Conservation (phyloP, 2,113 vertebrate genomes). For the Mormyrus lacerda region DNA sequence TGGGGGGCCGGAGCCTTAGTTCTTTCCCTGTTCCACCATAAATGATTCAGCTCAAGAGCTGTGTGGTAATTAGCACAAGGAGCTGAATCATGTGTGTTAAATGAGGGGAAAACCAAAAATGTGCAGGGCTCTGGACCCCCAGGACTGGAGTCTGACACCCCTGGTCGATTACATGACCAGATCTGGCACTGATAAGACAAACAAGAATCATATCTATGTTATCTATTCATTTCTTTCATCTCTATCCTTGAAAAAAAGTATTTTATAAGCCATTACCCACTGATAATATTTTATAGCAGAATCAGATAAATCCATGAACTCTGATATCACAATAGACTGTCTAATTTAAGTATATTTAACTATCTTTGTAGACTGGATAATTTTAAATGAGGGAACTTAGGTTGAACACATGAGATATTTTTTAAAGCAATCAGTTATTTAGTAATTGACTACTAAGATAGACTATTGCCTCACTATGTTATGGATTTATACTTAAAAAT, state of each 20-base stretch:
- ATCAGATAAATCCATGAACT: not conserved
- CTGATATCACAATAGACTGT: not conserved
- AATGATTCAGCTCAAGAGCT: no score
- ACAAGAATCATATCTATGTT: not conserved
- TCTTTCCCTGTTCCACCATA: no score
- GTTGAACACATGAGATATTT: not conserved
- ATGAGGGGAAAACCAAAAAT: no score
- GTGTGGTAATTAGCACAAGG: no score
- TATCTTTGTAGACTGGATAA: not conserved
- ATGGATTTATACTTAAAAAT: not conserved
- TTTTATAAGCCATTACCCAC: not conserved
- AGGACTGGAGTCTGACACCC: no score
- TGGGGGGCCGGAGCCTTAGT: no score
- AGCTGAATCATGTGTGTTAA: no score
- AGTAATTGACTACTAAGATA: not conserved
- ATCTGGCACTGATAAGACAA: not conserved
- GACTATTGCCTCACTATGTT: not conserved
- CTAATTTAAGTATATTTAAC: not conserved
- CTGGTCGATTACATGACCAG: no score
- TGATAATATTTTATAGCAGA: not conserved
- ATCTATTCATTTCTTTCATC: not conserved
- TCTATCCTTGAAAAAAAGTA: not conserved
- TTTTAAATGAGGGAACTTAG: not conserved
- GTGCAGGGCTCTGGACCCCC: no score
- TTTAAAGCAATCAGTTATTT: not conserved